Conservation (phyloP, 2,113 vertebrate genomes). For the Chionomys nivalis region DNA sequence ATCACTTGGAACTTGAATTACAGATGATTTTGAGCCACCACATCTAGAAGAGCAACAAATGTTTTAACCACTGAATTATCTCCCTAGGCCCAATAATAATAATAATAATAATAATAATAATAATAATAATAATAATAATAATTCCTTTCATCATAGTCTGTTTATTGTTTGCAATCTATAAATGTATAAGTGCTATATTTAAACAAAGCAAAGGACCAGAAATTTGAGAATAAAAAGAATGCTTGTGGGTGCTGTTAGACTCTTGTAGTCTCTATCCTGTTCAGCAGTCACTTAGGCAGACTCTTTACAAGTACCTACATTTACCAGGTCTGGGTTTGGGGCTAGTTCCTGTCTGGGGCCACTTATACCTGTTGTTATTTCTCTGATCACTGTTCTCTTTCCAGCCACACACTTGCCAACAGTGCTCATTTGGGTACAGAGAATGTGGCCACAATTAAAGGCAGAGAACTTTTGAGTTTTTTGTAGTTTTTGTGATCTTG, state of each 20-base stretch:
- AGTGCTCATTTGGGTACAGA: neutral
- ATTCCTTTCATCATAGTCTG: neutral
- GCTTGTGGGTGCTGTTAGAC: neutral
- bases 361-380: neutral
- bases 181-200: neutral
- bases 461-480: neutral
- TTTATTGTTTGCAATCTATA: neutral
- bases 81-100: neutral
- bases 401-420: no score
- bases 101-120: no score
- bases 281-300: neutral
- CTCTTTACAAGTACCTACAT: neutral
- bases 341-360: neutral
- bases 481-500: neutral
- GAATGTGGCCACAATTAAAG: neutral
- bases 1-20: neutral
- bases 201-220: neutral
- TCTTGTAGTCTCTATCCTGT: neutral
- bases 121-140: neutral
- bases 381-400: neutral
- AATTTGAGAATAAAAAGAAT: neutral
- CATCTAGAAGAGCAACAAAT: neutral
- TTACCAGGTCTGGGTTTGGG: neutral
- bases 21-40: neutral
- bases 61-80: neutral